Evolutionary conservation across 2,888 invertebrate species (phyloP).

Genomic region (Zaprionus obscuricornis): DNA sequence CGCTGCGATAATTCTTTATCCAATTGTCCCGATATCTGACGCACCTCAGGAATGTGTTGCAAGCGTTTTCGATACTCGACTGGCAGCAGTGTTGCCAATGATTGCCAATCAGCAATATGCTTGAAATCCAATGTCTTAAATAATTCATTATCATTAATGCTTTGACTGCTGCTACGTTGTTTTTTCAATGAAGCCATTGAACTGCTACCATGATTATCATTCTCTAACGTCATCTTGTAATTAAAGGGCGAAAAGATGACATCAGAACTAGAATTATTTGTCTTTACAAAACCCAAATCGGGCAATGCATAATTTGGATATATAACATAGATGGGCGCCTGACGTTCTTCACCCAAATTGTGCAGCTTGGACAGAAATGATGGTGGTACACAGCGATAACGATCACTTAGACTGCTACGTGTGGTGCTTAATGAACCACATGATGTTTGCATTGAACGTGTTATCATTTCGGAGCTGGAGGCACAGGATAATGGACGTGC

Average conservation of each 20-base stretch:
- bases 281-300: constrained; percentile 91
- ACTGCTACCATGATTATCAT: constrained; percentile 22
- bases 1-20: constrained; percentile 84
- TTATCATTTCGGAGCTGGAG: constrained; percentile 85
- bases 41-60: constrained; percentile 90
- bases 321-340: constrained; percentile 93
- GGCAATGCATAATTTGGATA: constrained; percentile 96
- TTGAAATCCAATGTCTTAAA: constrained; percentile 91
- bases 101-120: constrained; percentile 97
- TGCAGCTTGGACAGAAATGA: constrained; percentile 88
- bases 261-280: constrained; percentile 84
- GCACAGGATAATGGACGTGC: constrained; percentile 71
- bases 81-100: constrained; percentile 93
- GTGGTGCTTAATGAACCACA: constrained; percentile 80
- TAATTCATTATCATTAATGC: constrained; percentile 91
- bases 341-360: constrained; percentile 86
- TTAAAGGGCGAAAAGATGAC: constrained; percentile 88
- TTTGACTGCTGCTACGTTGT: constrained; percentile 59
- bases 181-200: constrained; percentile 62
- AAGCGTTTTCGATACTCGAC: constrained; percentile 91
- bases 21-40: constrained; percentile 83
- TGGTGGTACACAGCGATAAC: constrained; percentile 87
- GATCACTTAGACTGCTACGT: constrained; percentile 82
- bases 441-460: constrained; percentile 90
- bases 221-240: constrained; percentile 86